A percentile compares a stretch with the other conserved stretches of the same genome.
Evolutionary conservation across 2,888 invertebrate genomes (phyloP).

Genomic region (Rotaria sp.): DNA sequence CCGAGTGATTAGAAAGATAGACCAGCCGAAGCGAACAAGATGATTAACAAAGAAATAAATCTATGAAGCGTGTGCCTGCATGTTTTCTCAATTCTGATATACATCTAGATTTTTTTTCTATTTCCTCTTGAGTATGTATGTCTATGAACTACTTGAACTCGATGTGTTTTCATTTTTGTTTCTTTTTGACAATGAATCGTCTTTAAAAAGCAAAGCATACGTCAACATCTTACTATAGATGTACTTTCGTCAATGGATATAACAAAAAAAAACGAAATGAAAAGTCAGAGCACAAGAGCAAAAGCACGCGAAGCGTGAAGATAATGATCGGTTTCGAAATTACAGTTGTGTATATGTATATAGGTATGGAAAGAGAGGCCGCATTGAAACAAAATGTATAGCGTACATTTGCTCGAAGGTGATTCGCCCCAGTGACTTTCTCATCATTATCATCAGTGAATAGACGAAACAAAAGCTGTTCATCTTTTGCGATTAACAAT

Average conservation of each 20-base stretch:
- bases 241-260: background rate
- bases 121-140: too few species aligned
- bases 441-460: slow-evolving; percentile 25
- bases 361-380: background rate
- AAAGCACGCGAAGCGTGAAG: slow-evolving; percentile 6
- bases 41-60: background rate
- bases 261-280: background rate
- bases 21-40: background rate
- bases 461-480: background rate
- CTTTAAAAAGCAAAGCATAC: background rate
- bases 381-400: background rate
- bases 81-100: background rate
- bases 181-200: background rate
- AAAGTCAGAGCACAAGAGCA: background rate
- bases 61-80: background rate
- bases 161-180: background rate
- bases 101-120: background rate
- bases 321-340: slow-evolving; percentile 25
- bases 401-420: slow-evolving; percentile 21
- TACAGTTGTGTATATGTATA: background rate
- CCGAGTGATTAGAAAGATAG: slow-evolving; percentile 1
- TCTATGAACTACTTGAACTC: too few species aligned
- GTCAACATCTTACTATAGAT: background rate
- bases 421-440: slow-evolving; percentile 13
- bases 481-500: background rate